Evolutionary conservation across 2,888 invertebrate genomes (phyloP).

Genomic region (Adela reaumurella): DNA sequence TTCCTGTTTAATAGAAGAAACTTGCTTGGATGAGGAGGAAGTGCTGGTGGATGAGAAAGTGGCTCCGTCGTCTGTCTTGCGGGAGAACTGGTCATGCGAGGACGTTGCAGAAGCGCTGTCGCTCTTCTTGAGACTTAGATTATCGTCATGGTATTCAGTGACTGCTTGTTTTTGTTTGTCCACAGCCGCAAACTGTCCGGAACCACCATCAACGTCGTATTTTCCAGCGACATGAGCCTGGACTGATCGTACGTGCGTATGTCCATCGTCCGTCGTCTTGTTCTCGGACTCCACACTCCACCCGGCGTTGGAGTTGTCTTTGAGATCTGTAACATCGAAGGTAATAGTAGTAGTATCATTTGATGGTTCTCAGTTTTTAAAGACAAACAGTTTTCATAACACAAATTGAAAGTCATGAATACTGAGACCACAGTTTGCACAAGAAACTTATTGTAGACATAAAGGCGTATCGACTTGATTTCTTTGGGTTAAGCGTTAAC

Average conservation of each 20-base stretch:
- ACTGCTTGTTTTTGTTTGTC: slow-evolving; percentile 57
- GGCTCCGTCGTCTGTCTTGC: slow-evolving; percentile 38
- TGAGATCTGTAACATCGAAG: slow-evolving; percentile 41
- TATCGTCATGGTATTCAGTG: slow-evolving; percentile 41
- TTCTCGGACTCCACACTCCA: slow-evolving; percentile 66
- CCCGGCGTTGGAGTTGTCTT: slow-evolving; percentile 53
- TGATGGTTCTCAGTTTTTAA: no score
- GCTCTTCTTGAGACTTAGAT: slow-evolving; percentile 35
- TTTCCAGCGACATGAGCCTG: slow-evolving; percentile 63
- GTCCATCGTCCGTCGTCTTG: slow-evolving; percentile 61
- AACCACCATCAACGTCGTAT: slow-evolving; percentile 63
- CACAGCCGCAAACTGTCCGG: slow-evolving; percentile 60
- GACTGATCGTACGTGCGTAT: slow-evolving; percentile 56
- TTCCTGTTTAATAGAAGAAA: slow-evolving; percentile 32
- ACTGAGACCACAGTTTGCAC: no score
- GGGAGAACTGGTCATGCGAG: slow-evolving; percentile 34
- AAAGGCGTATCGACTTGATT: no score
- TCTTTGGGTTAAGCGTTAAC: no score
- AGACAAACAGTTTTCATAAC: no score
- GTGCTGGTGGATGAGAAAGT: slow-evolving; percentile 34
- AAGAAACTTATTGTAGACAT: no score
- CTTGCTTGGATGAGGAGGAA: slow-evolving; percentile 33
- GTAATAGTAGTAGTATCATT: no score
- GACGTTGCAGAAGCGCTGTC: slow-evolving; percentile 33
- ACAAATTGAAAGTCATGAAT: no score